These are phyloP conservation scores for Folsomia manolachei DNA, from an alignment of 2,888 invertebrate genomes.

Conservation along the genomic window DNA sequence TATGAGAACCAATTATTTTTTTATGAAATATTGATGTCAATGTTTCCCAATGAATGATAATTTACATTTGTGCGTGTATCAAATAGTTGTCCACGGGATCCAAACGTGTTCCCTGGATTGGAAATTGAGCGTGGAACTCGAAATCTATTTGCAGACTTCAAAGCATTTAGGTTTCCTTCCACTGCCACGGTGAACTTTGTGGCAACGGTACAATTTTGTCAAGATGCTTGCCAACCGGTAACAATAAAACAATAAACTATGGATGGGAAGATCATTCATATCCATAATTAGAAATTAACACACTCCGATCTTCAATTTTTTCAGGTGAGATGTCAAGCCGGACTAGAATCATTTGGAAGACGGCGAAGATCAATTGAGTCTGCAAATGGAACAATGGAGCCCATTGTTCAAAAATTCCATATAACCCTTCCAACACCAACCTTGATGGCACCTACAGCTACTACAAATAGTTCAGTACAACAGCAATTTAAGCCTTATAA, in stretches of 20 bases:
- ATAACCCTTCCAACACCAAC: conserved; percentile 44
- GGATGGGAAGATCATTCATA: no score
- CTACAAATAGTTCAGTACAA: conserved; percentile 11
- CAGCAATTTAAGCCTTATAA: conserved; percentile 34
- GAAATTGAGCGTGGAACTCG: conserved; percentile 54
- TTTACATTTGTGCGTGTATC: no score
- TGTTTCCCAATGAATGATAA: not conserved
- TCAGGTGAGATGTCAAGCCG: conserved; percentile 53
- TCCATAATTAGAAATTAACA: not conserved
- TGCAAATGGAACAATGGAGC: conserved; percentile 44
- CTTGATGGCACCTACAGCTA: conserved; percentile 20
- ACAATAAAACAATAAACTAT: no score
- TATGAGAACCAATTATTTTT: no score
- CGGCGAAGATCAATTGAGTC: conserved; percentile 49
- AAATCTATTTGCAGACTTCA: conserved; percentile 55
- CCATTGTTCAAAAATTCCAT: conserved; percentile 35
- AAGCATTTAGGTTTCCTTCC: conserved; percentile 57
- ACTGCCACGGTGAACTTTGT: conserved; percentile 57
- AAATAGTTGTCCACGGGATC: conserved; percentile 56
- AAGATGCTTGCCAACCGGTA: conserved; percentile 56
- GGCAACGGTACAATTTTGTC: conserved; percentile 57
- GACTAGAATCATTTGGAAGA: conserved; percentile 54
- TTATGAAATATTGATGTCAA: no score
- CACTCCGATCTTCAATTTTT: no score
- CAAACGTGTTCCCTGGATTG: conserved; percentile 56